Base-by-base conservation (phyloP, 2,888 invertebrate species). In the Norana najaformis region DNA sequence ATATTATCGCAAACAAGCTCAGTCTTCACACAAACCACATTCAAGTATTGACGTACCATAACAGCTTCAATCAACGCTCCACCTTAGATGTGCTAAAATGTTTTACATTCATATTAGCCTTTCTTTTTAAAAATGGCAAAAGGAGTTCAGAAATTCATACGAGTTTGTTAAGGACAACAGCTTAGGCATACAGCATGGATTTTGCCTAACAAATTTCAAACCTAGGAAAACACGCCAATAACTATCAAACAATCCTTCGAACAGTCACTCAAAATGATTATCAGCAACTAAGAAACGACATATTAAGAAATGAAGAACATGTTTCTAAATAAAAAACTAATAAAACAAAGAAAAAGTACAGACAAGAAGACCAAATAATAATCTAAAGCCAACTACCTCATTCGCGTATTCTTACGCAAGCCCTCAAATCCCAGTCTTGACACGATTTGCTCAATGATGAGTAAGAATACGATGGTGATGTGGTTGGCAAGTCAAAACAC, bases 191-290 rank as follows among this genome's bases (percentile, higher is more conserved):
- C 18, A 13, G 47, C 47, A 20, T 4, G 69, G 11, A 69, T 69
- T 69, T 69, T 30, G n/a, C 69, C 69, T 69, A 69, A n/a, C n/a
- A 69, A 69, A 69, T 69, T 69, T 69, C 30, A 69, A 69, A 69
- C 69, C 69, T 69, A 69, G 0, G 69, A n/a, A n/a, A 69, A 69
- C 69, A 69, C 69, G 2, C 69, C 69, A 69, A 69, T n/a, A 30
- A 69, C 69, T 69, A 69, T 0, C 69, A 69, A 69, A 69, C 69
- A 69, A 69, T 69, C 69, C 69, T 8, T 11, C 11, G n/a, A 69
- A n/a, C 69, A 69, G 69, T 69, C 69, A n/a, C 69, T 69, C 30
- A 69, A 69, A n/a, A 69, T 69, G 69, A 69, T 69, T 69, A 69
- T 69, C 69, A 69, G 69, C 69, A 69, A 69, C 69, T 69, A 69